phyloP scores from a whole-genome alignment of 2,797 vertebrate genomes.

The Cossypha caffra region DNA sequence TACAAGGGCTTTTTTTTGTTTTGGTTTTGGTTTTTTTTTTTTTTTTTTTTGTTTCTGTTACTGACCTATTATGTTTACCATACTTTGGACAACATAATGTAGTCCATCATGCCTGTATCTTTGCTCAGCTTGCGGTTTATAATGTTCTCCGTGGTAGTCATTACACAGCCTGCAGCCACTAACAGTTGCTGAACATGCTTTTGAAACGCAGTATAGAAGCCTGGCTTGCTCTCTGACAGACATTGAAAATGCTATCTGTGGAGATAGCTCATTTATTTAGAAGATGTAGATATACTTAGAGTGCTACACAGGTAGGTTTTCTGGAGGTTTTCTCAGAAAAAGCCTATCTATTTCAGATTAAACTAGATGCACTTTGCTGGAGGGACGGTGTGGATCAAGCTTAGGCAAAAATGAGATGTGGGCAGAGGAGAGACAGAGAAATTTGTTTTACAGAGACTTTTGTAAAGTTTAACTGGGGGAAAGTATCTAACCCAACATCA shows the following conservation, averaged over 20 bases:
- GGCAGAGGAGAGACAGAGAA: not conserved
- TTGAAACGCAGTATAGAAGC: not conserved
- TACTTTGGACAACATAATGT: not conserved
- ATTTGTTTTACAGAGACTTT: not conserved
- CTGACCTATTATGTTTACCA: not conserved
- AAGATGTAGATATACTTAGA: not conserved
- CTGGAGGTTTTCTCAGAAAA: not conserved
- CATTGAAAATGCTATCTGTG: not conserved
- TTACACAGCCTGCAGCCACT: constrained; percentile 9
- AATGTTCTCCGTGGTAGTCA: not conserved
- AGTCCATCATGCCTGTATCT: not conserved
- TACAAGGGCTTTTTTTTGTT: not conserved
- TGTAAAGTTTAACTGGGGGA: not conserved
- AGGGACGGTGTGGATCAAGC: not conserved
- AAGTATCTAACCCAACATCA: not conserved
- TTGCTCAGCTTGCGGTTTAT: not conserved
- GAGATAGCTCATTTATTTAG: not conserved
- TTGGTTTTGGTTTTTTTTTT: not conserved
- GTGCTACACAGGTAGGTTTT: not conserved
- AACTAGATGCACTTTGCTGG: not conserved
- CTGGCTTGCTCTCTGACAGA: not conserved
- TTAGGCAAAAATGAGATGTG: not conserved
- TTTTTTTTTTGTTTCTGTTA: not conserved
- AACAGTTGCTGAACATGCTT: constrained; percentile 6
- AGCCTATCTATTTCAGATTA: not conserved